A percentile compares a stretch with the other conserved stretches of the same genome.
Conservation (phyloP, 2,888 invertebrate species). For the Erebia aethiops region DNA sequence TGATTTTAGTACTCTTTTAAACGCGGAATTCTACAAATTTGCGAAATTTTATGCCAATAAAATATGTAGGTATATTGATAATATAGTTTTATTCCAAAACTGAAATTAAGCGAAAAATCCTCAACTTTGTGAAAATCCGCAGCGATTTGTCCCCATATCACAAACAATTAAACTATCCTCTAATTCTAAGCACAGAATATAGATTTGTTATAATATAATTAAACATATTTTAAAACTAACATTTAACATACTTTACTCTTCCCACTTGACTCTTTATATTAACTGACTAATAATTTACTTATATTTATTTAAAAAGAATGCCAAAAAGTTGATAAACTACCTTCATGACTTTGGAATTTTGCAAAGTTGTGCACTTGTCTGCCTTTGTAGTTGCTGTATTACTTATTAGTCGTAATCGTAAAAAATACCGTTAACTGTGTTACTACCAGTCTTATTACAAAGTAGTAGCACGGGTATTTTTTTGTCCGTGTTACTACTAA, state of each 20-base stretch:
- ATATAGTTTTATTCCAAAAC: neutral
- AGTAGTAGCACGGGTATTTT: too few relatives aligned
- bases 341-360: conserved; percentile 1
- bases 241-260: neutral
- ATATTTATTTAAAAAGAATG: neutral
- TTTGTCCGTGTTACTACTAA: too few relatives aligned
- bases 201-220: neutral
- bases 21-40: conserved; percentile 17
- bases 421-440: too few relatives aligned
- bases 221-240: neutral
- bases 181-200: neutral
- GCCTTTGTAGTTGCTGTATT: too few relatives aligned
- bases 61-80: neutral
- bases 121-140: neutral
- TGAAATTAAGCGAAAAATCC: neutral
- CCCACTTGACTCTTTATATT: neutral
- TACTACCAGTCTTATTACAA: too few relatives aligned
- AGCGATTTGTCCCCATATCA: neutral
- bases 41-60: neutral
- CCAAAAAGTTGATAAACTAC: neutral
- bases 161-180: neutral
- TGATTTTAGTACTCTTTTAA: neutral
- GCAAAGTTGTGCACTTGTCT: neutral
- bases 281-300: neutral
- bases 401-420: too few relatives aligned